These are phyloP conservation scores for Yponomeuta sedellus DNA, from an alignment of 2,888 invertebrate genomes.

Conservation along the genomic window DNA sequence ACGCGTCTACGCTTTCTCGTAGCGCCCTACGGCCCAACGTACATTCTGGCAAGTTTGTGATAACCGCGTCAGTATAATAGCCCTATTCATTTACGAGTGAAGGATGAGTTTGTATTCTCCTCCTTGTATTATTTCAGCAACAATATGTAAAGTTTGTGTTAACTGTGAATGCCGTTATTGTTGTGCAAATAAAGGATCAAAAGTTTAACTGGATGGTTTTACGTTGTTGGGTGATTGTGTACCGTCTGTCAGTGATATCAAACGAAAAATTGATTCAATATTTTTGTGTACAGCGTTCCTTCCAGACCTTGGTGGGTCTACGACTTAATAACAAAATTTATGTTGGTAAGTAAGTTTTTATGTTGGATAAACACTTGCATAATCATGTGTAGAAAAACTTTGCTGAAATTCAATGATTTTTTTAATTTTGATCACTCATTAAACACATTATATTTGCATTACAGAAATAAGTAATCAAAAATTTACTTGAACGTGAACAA, in stretches of 20 bases:
- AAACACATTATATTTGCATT: too few species aligned
- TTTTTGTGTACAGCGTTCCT: too few species aligned
- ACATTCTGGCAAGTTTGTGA: background rate
- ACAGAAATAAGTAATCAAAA: too few species aligned
- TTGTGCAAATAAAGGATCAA: slow-evolving; percentile 3
- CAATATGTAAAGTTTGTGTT: background rate
- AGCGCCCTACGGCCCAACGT: slow-evolving; percentile 6
- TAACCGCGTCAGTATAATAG: background rate
- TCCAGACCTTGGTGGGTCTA: too few species aligned
- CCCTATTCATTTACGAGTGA: background rate
- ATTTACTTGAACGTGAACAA: too few species aligned
- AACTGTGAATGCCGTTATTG: background rate
- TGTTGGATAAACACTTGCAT: too few species aligned
- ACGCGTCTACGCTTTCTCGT: slow-evolving; percentile 17
- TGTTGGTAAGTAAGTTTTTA: too few species aligned
- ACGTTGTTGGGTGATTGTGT: background rate
- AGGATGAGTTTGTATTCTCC: background rate
- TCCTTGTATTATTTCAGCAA: background rate
- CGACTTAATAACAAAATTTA: too few species aligned
- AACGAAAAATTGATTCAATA: too few species aligned
- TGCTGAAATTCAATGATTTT: too few species aligned
- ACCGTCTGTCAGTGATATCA: background rate
- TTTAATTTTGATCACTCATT: too few species aligned
- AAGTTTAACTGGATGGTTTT: background rate
- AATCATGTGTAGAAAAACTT: too few species aligned